Conservation (phyloP, 92 coral and sea anemone species). For the Palythoa grandiflora region DNA sequence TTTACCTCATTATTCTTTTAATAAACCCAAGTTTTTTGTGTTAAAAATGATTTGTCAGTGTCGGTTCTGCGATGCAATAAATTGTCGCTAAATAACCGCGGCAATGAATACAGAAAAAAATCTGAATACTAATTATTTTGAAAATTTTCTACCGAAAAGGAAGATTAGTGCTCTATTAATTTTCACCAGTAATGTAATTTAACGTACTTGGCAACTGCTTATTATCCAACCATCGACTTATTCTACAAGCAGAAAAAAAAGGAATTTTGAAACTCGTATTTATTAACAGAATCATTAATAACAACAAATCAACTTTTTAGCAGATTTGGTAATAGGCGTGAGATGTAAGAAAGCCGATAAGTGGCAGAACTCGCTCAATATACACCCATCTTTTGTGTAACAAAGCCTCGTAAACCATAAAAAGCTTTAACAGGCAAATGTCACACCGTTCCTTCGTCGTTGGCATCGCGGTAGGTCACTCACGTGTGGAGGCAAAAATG, state of each 20-base stretch:
- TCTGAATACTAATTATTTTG: constrained; percentile 43
- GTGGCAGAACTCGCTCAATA: not conserved
- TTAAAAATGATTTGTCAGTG: constrained; percentile 82
- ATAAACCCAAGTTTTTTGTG: constrained; percentile 79
- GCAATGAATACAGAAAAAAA: constrained; percentile 44
- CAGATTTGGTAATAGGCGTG: constrained; percentile 65
- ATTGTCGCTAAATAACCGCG: constrained; percentile 78
- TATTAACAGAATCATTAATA: constrained; percentile 67
- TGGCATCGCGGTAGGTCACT: constrained; percentile 44
- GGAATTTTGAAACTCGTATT: constrained; percentile 17
- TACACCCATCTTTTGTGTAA: constrained; percentile 18
- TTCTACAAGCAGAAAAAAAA: constrained; percentile 21
- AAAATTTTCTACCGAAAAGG: constrained; percentile 59
- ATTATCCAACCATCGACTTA: not conserved
- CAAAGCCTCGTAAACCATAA: constrained; percentile 5
- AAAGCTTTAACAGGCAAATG: constrained; percentile 24
- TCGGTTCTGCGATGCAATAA: constrained; percentile 85
- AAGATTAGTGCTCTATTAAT: constrained; percentile 45
- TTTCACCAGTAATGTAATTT: constrained; percentile 39
- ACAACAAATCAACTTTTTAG: constrained; percentile 60
- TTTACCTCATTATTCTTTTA: constrained; percentile 69
- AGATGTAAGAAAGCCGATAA: constrained; percentile 70
- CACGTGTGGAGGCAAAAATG: constrained; percentile 30
- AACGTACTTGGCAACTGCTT: constrained; percentile 16
- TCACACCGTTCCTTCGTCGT: constrained; percentile 18